phyloP scores from a whole-genome alignment of 2,888 invertebrate species.

The Synanthedon myopaeformis region DNA sequence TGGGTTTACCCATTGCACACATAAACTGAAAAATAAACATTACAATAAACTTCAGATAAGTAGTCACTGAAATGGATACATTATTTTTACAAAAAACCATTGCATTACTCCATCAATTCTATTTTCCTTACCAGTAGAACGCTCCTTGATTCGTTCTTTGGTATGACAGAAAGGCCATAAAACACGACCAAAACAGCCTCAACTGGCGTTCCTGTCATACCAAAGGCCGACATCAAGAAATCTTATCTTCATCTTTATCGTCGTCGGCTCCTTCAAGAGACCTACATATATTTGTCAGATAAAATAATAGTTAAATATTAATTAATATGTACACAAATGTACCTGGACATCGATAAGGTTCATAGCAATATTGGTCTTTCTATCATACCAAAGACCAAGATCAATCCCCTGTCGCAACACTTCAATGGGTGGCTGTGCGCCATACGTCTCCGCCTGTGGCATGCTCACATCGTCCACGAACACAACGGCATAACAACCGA shows the following conservation, averaged over 20 bases:
- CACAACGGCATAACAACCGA: slow-evolving; percentile 88
- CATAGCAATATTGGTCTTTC: slow-evolving; percentile 82
- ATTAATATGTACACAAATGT: slow-evolving; percentile 2
- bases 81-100: no score
- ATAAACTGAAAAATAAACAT: slow-evolving; percentile 77
- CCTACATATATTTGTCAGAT: no score
- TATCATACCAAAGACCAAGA: slow-evolving; percentile 91
- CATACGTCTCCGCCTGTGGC: slow-evolving; percentile 90
- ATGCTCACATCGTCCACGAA: slow-evolving; percentile 98
- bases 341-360: slow-evolving; percentile 88
- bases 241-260: slow-evolving; percentile 87
- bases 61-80: no score
- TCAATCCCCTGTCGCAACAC: slow-evolving; percentile 91
- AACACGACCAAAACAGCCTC: slow-evolving; percentile 29
- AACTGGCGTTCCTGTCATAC: slow-evolving; percentile 86
- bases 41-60: background rate
- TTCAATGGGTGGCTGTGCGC: slow-evolving; percentile 95
- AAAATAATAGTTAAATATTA: no score
- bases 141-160: background rate
- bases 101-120: no score
- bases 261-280: no score
- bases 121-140: background rate
- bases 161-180: slow-evolving; percentile 14
- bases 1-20: slow-evolving; percentile 87
- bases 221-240: slow-evolving; percentile 88